phyloP scores from a whole-genome alignment of 2,113 vertebrate species.

The Silurus asotus region DNA sequence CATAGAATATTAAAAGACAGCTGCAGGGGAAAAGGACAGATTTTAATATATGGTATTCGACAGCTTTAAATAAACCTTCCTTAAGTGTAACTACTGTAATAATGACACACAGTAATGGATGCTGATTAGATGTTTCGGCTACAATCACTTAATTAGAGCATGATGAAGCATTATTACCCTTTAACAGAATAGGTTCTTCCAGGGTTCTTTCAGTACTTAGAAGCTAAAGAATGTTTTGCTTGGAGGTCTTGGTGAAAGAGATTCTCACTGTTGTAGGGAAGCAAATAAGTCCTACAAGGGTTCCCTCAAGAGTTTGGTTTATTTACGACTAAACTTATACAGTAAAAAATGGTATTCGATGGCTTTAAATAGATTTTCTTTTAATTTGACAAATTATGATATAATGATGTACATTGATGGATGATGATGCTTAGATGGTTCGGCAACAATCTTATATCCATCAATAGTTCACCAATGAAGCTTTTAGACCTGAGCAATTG shows the following conservation, averaged over 20 bases:
- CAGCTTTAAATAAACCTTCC: constrained; percentile 18
- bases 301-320: too few species aligned
- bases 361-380: not conserved
- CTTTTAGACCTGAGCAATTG: not conserved
- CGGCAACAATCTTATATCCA: not conserved
- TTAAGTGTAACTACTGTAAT: not conserved
- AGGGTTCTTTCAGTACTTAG: too few species aligned
- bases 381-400: not conserved
- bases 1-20: not conserved
- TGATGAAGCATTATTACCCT: too few species aligned
- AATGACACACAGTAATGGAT: not conserved
- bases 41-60: not conserved
- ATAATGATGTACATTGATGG: not conserved
- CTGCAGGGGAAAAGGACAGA: not conserved
- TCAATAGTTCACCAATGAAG: not conserved
- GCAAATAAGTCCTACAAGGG: too few species aligned
- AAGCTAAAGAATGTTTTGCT: too few species aligned
- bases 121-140: not conserved
- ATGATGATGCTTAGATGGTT: not conserved
- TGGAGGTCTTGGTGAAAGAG: too few species aligned
- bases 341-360: not conserved
- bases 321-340: too few species aligned
- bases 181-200: too few species aligned
- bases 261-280: too few species aligned
- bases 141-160: too few species aligned